Conservation (phyloP, 2,113 vertebrate species). For the Gymnocephalus cernua region DNA sequence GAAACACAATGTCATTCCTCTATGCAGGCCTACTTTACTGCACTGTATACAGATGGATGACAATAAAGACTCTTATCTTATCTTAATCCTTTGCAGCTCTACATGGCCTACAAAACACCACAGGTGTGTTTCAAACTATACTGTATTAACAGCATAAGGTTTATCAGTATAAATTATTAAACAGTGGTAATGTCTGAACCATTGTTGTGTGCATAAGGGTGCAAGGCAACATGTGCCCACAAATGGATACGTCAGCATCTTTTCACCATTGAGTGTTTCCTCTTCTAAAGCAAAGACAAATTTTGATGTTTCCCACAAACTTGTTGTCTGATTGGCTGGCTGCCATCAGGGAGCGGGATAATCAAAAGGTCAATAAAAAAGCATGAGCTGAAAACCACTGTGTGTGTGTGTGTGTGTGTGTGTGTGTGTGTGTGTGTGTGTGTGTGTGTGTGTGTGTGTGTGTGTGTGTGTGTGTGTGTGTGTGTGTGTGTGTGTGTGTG, state of each 20-base stretch:
- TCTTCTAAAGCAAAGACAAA: conserved; percentile 36
- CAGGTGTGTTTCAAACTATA: not conserved
- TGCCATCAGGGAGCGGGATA: conserved; percentile 46
- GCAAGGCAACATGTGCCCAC: conserved; percentile 4
- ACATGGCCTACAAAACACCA: not conserved
- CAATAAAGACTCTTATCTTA: not conserved
- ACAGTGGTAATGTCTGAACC: not conserved
- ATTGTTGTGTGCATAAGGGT: not conserved
- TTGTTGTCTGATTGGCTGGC: conserved; percentile 41
- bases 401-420: conserved; percentile 1
- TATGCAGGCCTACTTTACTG: not conserved
- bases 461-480: too few species aligned
- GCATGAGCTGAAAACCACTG: conserved; percentile 26
- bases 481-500: too few species aligned
- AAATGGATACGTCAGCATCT: conserved; percentile 32
- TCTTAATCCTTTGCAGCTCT: not conserved
- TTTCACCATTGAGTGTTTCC: conserved; percentile 34
- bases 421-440: conserved; percentile 4
- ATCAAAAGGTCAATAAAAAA: conserved; percentile 65
- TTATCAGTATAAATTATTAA: not conserved
- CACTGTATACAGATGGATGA: not conserved
- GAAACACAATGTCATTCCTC: not conserved
- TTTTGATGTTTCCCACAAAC: conserved; percentile 43
- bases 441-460: too few species aligned
- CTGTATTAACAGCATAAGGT: not conserved